Percentiles rank a stretch among this genome's conserved stretches.
These are phyloP conservation scores for Galago senegalensis DNA, from an alignment of 2,797 vertebrate genomes.

Conservation along the genomic window DNA sequence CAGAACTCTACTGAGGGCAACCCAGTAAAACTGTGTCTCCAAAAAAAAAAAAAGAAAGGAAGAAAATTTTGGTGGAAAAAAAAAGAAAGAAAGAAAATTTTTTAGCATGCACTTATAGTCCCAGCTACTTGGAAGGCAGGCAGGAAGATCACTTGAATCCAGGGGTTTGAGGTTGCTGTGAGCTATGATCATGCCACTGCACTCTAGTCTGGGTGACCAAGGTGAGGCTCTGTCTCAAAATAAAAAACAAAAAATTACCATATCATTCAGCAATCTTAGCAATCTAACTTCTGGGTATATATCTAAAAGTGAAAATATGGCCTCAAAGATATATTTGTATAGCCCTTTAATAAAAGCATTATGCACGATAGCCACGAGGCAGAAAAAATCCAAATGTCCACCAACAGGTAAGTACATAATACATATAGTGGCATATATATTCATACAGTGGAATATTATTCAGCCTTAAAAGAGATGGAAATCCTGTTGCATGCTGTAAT, in stretches of 20 bases:
- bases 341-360: not conserved
- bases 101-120: no score
- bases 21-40: no score
- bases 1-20: no score
- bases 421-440: not conserved
- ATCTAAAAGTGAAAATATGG: not conserved
- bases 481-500: not conserved
- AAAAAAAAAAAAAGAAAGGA: no score
- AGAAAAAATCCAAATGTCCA: not conserved
- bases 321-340: not conserved
- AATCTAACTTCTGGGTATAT: not conserved
- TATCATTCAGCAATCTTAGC: not conserved
- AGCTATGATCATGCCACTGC: no score
- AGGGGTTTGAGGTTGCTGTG: no score
- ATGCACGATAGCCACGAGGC: not conserved
- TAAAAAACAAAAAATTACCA: not conserved
- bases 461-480: not conserved
- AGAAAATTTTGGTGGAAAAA: no score
- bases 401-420: not conserved
- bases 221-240: not conserved
- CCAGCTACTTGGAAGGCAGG: no score
- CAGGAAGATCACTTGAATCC: no score
- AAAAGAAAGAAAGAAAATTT: no score
- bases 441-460: not conserved
- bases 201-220: no score